phyloP scores from a whole-genome alignment of 2,888 invertebrate species.

The Euphydryas editha region DNA sequence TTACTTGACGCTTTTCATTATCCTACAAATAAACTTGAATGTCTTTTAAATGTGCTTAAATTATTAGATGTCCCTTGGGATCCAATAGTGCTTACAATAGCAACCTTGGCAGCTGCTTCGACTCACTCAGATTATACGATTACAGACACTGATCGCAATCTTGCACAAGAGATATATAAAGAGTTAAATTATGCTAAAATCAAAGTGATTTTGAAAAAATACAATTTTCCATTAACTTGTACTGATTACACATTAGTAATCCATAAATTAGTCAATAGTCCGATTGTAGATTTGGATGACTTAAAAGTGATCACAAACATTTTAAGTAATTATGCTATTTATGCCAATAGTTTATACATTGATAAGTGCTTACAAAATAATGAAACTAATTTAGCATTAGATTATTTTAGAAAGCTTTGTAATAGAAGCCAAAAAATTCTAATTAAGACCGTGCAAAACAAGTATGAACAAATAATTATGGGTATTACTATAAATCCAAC shows the following conservation, averaged over 20 bases:
- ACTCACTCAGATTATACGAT: slow-evolving; percentile 67
- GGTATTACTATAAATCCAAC: slow-evolving; percentile 50
- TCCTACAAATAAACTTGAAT: slow-evolving; percentile 65
- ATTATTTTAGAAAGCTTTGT: slow-evolving; percentile 63
- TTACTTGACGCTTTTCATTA: slow-evolving; percentile 67
- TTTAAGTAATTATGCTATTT: slow-evolving; percentile 59
- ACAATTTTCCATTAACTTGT: slow-evolving; percentile 71
- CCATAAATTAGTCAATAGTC: slow-evolving; percentile 64
- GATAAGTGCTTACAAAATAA: slow-evolving; percentile 69
- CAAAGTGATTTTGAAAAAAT: slow-evolving; percentile 75
- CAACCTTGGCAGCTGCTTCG: slow-evolving; percentile 63
- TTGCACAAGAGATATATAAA: slow-evolving; percentile 70
- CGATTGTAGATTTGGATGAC: slow-evolving; percentile 65
- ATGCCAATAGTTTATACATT: slow-evolving; percentile 67
- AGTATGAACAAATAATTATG: slow-evolving; percentile 72
- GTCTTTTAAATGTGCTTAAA: slow-evolving; percentile 72
- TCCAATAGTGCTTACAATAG: slow-evolving; percentile 60
- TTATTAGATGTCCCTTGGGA: slow-evolving; percentile 77
- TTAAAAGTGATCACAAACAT: slow-evolving; percentile 65
- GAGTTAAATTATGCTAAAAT: slow-evolving; percentile 75
- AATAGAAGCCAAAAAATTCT: slow-evolving; percentile 60
- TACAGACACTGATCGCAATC: slow-evolving; percentile 61
- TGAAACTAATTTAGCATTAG: slow-evolving; percentile 67
- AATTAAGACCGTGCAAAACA: slow-evolving; percentile 61
- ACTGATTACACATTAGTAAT: slow-evolving; percentile 70